A percentile compares a stretch with the other conserved stretches of the same genome.
phyloP scores from a whole-genome alignment of 35 echinoderm and acorn worm species.

The Heliocidaris erythrogramma region DNA sequence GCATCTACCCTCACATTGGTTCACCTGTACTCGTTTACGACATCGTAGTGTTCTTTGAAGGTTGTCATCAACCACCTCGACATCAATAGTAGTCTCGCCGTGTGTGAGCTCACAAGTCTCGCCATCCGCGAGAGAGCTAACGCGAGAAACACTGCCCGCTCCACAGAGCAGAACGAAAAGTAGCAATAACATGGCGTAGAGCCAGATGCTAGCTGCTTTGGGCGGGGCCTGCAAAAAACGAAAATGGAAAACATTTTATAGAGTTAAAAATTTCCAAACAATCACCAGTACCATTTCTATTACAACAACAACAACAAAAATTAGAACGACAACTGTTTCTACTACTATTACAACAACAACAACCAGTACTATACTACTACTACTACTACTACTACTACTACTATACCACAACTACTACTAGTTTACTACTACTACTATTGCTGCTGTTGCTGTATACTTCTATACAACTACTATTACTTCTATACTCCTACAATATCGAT shows the following conservation, averaged over 20 bases:
- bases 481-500: too few relatives aligned
- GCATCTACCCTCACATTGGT: conserved; percentile 30
- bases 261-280: not conserved
- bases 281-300: not conserved
- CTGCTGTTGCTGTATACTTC: too few relatives aligned
- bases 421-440: too few relatives aligned
- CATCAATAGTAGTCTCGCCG: not conserved
- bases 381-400: too few relatives aligned
- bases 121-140: conserved; percentile 35
- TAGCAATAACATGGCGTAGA: not conserved
- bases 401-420: too few relatives aligned
- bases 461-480: too few relatives aligned
- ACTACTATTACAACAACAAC: too few relatives aligned
- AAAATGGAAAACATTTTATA: not conserved
- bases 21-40: conserved; percentile 4
- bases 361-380: too few relatives aligned
- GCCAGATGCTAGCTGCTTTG: not conserved
- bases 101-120: conserved; percentile 25
- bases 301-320: not conserved
- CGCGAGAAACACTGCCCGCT: not conserved
- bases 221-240: not conserved
- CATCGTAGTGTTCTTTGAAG: conserved; percentile 16
- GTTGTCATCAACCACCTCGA: conserved; percentile 12
- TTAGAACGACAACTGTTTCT: too few relatives aligned
- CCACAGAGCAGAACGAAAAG: not conserved